Base-by-base conservation (phyloP, 2,888 invertebrate genomes). In the Synergus gifuensis region DNA sequence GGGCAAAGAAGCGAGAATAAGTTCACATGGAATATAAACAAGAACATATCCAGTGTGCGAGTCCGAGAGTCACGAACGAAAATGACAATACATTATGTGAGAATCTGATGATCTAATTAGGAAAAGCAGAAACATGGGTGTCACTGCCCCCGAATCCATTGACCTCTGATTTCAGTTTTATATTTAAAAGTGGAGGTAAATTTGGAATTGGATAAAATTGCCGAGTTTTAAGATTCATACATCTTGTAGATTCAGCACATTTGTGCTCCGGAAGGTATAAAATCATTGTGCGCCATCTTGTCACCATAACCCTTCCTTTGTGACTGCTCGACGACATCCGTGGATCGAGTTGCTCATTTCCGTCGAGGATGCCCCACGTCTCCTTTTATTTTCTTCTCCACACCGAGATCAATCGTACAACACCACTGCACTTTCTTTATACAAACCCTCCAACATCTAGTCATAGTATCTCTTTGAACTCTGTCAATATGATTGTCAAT, bases 301-400 rank as follows among this genome's bases (percentile, higher is more conserved):
- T 83, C 81, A 84, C 81, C 78, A 79, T 83, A 85, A 85, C 84
- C 83, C 83, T 81, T 82, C 78, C 83, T 83, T 83, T 81, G 84
- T 84, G 84, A 85, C 84, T 84, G 69, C 77, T 78, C 77, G 77
- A 73, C 84, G 82, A 86, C 85, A 85, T 86, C 85, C 85, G 85
- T 60, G 79, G 85, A 85, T 86, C 83, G 81, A 84, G 83, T 86
- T 85, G 85, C 86, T 78, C 80, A 83, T 82, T 85, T 84, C 83
- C 84, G 82, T 62, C 76, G 63, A 82, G 81, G 54, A 73, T 73
- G 54, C 36, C 73, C 36, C 73, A 73, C 73, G 49, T 54, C 49
- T 73, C 54, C 14, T 73, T 73, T 73, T 73, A 73, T 73, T 73
- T 73, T 49, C 54, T 73, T 54, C 73, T 40, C 49, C 36, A 54